A percentile compares a stretch with the other conserved stretches of the same genome.
phyloP scores from a whole-genome alignment of 2,888 invertebrate species.

The Prosapia bicincta region DNA sequence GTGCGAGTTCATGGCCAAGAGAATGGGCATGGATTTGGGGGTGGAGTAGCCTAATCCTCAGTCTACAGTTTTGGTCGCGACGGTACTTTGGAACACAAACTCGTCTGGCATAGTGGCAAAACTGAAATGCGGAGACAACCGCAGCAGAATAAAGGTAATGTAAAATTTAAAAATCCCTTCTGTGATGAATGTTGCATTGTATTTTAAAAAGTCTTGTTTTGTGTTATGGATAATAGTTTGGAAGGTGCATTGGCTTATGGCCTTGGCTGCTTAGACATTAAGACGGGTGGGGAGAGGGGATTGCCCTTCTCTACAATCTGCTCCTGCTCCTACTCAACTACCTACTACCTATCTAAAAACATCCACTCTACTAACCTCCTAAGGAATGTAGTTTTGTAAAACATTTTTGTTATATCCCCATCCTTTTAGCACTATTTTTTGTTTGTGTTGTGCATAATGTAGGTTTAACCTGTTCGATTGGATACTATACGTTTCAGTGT shows the following conservation, averaged over 20 bases:
- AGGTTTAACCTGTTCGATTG: background rate
- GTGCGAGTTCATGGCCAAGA: background rate
- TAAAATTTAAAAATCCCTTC: background rate
- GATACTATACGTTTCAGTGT: background rate
- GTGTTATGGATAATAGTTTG: constrained; percentile 11
- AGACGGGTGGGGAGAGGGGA: constrained; percentile 20
- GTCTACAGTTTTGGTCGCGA: background rate
- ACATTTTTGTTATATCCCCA: too few species aligned
- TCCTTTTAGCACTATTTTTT: background rate
- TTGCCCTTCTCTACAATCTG: background rate
- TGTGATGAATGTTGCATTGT: background rate
- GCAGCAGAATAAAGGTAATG: constrained; percentile 54
- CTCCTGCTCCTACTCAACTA: background rate
- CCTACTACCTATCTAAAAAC: constrained; percentile 2
- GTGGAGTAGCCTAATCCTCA: background rate
- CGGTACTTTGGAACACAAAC: background rate
- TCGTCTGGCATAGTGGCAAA: constrained; percentile 24
- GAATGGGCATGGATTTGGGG: background rate
- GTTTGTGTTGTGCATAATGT: background rate
- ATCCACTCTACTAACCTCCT: background rate
- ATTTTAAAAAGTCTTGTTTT: background rate
- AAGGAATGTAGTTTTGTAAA: background rate
- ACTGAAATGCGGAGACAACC: constrained; percentile 57
- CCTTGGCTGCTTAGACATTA: constrained; percentile 18
- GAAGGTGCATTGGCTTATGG: constrained; percentile 25